phyloP scores from a whole-genome alignment of 2,888 invertebrate species.

The Rhagonycha lutea region DNA sequence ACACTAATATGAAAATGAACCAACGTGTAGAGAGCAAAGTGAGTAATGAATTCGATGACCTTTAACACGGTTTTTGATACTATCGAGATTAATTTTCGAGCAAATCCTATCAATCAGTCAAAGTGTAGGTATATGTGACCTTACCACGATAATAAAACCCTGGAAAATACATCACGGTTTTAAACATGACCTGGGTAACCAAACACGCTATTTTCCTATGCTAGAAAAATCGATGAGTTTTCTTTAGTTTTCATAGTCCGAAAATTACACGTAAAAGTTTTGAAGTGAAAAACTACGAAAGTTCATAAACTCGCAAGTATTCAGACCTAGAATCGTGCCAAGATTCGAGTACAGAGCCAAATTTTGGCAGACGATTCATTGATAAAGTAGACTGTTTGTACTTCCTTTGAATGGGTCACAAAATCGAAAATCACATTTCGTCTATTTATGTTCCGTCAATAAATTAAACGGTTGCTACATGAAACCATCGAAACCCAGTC shows the following conservation, averaged over 20 bases:
- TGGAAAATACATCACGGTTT: slow-evolving; percentile 7
- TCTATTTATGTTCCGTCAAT: not conserved
- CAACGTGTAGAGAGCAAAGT: slow-evolving; percentile 6
- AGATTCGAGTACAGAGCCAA: not conserved
- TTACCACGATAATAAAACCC: slow-evolving; percentile 15
- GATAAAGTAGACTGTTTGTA: not conserved
- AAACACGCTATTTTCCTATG: slow-evolving; percentile 24
- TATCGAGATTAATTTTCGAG: slow-evolving; percentile 14
- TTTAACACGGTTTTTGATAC: slow-evolving; percentile 6
- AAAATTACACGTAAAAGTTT: not conserved
- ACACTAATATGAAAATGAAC: not conserved
- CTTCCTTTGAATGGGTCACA: not conserved
- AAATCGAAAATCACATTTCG: not conserved
- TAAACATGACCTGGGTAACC: slow-evolving; percentile 11
- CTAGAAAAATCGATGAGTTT: slow-evolving; percentile 17
- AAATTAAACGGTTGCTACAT: not conserved
- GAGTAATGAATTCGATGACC: slow-evolving; percentile 20
- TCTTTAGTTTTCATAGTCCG: slow-evolving; percentile 4
- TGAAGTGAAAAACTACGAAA: not conserved
- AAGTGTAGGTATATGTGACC: slow-evolving; percentile 1
- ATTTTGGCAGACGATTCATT: not conserved
- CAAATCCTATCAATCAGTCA: slow-evolving; percentile 19
- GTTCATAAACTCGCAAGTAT: not conserved
- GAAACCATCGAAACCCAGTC: not conserved
- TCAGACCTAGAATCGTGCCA: not conserved